Percentiles rank a stretch among this genome's conserved stretches.
Evolutionary conservation across 1,140 invertebrate genomes (phyloP).

Genomic region (Diplogasteroides magnus): DNA sequence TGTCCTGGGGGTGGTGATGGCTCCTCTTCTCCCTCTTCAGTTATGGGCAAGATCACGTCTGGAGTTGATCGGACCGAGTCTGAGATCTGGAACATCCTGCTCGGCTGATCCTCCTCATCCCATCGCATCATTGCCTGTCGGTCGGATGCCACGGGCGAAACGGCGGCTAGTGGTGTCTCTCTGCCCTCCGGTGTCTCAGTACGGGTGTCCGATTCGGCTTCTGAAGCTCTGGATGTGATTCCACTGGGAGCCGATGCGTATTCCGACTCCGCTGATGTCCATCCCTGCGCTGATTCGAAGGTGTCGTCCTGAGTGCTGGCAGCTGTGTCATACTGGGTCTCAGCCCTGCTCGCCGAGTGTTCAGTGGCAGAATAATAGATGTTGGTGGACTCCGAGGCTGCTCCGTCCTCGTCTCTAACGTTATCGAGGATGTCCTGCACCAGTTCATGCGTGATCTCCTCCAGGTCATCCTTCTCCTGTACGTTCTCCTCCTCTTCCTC

Average conservation of each 20-base stretch:
- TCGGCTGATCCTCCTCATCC: conserved; percentile 12
- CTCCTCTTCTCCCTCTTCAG: conserved; percentile 23
- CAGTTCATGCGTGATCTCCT: conserved; percentile 12
- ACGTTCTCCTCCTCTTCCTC: conserved; percentile 6
- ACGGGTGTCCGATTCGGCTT: neutral
- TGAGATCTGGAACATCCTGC: conserved; percentile 4
- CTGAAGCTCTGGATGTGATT: neutral
- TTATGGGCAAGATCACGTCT: conserved; percentile 24
- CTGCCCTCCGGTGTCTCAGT: conserved; percentile 13
- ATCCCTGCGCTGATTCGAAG: conserved; percentile 27
- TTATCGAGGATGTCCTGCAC: conserved; percentile 6
- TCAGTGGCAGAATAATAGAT: conserved; percentile 22
- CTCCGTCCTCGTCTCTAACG: conserved; percentile 9
- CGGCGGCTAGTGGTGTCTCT: conserved; percentile 18
- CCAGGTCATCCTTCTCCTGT: conserved; percentile 11
- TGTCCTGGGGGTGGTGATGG: conserved; percentile 17
- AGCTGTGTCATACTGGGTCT: conserved; percentile 26
- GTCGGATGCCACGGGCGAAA: conserved; percentile 30
- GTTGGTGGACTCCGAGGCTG: conserved; percentile 4
- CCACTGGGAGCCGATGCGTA: conserved; percentile 21
- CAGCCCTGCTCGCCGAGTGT: conserved; percentile 9
- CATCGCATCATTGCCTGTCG: conserved; percentile 14
- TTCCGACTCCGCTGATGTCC: conserved; percentile 28
- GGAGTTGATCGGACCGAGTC: conserved; percentile 24
- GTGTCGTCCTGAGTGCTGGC: conserved; percentile 29